phyloP scores from a whole-genome alignment of 2,797 vertebrate species.

The Steatocranus sp. region DNA sequence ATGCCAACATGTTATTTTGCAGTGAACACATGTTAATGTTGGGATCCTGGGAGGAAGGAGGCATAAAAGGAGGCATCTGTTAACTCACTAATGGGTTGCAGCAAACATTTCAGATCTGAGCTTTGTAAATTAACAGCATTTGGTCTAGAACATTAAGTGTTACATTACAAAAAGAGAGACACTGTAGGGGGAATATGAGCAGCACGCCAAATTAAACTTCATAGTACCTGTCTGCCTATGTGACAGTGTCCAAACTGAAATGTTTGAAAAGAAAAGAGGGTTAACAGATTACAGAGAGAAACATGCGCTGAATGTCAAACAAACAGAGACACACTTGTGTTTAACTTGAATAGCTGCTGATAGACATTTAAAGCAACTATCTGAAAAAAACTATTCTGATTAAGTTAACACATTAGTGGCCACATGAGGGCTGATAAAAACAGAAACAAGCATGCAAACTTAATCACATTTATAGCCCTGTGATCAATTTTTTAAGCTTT shows the following conservation, averaged over 20 bases:
- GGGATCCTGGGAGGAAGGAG: background rate
- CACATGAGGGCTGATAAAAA: background rate
- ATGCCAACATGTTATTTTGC: constrained; percentile 71
- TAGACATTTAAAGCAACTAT: background rate
- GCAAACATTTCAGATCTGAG: background rate
- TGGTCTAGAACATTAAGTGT: constrained; percentile 75
- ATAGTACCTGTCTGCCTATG: constrained; percentile 80
- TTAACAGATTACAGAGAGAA: constrained; percentile 65
- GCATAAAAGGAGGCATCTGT: constrained; percentile 8
- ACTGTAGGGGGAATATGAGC: constrained; percentile 41
- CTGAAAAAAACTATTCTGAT: background rate
- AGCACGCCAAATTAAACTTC: constrained; percentile 53
- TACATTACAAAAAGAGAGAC: constrained; percentile 45
- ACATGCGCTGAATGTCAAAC: constrained; percentile 48
- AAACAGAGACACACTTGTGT: background rate
- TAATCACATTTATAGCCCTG: background rate
- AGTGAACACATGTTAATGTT: constrained; percentile 26
- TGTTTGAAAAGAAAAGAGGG: constrained; percentile 72
- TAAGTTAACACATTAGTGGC: background rate
- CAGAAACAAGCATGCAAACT: background rate
- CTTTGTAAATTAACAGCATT: constrained; percentile 79
- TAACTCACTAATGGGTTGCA: background rate
- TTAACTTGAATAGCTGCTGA: background rate
- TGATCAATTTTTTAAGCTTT: background rate
- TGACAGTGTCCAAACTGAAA: constrained; percentile 81